Evolutionary conservation across 2,888 invertebrate species (phyloP), one percentile per base, ranked within the genome.

Genomic region (Glomeris marginata): DNA sequence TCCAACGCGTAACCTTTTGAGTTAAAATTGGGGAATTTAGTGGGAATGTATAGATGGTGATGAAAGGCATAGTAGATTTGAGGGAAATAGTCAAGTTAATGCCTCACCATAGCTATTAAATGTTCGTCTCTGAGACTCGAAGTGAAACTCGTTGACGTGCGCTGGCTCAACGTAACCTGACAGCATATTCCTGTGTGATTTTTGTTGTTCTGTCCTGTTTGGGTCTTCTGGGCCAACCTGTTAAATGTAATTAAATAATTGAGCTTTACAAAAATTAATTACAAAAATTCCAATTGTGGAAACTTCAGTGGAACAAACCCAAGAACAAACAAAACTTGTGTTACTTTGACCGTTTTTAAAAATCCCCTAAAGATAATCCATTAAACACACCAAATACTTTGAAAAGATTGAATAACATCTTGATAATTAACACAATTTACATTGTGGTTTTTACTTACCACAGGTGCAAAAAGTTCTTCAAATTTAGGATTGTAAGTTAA

Each of bases 111-210:
- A 94, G 64, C 91, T 92, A 36, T 82, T 79, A 66, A 97, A 97
- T 16, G 94, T 95, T 60, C 91, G 71, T 51, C 95, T 74, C 64
- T 97, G 94, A 65, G 87, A 90, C 67, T 97, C 97, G 75, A 97
- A 97, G 61, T 94, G 88, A 68, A 98, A 98, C 59, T 87, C 85
- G 68, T 85, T 95, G 45, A 98, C 80, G 66, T 95, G 90, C 0
- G 95, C 92, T 55, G 83, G 80, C 64, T 98, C 98, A 0, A 94
- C 86, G 69, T 78, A 92, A 1, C 98, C 98, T 0, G 95, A 81
- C 11, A 97, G 70, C 60, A 84, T 92, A 64, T 98, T 98, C 63
- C 88, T 82, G 5, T 76, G 73, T 0, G 94, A 85, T 55, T 75
- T 77, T 71, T 90, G 84, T 62, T 92, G 91, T 62, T 84, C 79